Evolutionary conservation across 2,888 invertebrate genomes (phyloP).

Genomic region (Unio pictorum): DNA sequence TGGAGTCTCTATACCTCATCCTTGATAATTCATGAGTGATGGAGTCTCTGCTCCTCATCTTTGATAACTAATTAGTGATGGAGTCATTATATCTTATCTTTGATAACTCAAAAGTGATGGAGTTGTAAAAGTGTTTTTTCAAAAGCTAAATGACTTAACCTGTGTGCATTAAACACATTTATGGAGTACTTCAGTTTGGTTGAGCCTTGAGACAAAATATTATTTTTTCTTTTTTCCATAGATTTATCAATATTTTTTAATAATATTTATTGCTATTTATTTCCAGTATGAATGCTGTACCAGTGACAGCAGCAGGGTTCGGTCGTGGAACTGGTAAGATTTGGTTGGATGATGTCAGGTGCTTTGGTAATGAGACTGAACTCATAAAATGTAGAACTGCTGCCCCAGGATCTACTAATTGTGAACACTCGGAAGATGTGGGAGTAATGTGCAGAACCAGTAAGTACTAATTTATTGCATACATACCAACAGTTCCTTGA

Average conservation of each 20-base stretch:
- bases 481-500: background rate
- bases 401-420: conserved; percentile 45
- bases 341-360: conserved; percentile 43
- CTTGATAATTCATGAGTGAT: no score
- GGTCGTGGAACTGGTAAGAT: conserved; percentile 44
- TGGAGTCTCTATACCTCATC: no score
- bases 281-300: conserved; percentile 41
- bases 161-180: no score
- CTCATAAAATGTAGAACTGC: conserved; percentile 38
- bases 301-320: conserved; percentile 34
- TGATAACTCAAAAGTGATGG: no score
- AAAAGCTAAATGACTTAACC: no score
- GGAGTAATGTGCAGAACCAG: conserved; percentile 49
- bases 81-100: no score
- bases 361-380: conserved; percentile 43
- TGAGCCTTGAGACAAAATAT: background rate
- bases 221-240: background rate
- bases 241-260: background rate
- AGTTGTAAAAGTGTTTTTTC: no score
- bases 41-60: no score
- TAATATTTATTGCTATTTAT: background rate
- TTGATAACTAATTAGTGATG: conserved; percentile 1
- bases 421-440: conserved; percentile 55
- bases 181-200: no score
- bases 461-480: conserved; percentile 14